Evolutionary conservation across 2,113 vertebrate genomes (phyloP).

Genomic region (Benitochromis conjunctus): DNA sequence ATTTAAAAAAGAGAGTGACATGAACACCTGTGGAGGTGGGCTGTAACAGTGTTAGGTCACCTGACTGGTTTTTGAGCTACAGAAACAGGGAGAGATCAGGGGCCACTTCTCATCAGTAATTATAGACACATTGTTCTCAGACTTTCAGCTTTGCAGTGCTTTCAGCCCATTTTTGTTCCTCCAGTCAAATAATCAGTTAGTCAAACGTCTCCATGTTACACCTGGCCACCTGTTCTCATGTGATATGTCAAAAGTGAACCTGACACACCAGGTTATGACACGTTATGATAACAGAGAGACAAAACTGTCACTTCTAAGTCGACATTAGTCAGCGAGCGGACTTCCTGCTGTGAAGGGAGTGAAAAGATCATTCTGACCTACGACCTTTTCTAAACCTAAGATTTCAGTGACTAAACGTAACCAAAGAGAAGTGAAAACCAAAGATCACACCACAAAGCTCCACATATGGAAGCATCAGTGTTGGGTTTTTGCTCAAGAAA

Average conservation of each 20-base stretch:
- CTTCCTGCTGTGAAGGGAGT: fast-evolving
- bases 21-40: background rate
- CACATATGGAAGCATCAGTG: background rate
- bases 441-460: background rate
- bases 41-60: background rate
- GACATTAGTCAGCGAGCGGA: background rate
- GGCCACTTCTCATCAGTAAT: background rate
- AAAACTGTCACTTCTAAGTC: background rate
- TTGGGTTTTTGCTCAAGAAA: background rate
- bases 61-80: background rate
- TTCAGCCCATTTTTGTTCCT: background rate
- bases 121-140: background rate
- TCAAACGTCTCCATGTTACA: fast-evolving
- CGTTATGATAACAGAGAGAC: background rate
- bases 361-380: background rate
- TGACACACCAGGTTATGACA: background rate
- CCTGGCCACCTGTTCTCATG: background rate
- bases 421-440: background rate
- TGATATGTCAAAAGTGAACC: background rate
- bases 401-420: fast-evolving
- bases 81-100: background rate
- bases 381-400: background rate
- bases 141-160: background rate
- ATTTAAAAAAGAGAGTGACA: background rate
- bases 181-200: background rate